These are phyloP conservation scores for Nomada lathburiana DNA, from an alignment of 2,888 invertebrate species.

Conservation along the genomic window DNA sequence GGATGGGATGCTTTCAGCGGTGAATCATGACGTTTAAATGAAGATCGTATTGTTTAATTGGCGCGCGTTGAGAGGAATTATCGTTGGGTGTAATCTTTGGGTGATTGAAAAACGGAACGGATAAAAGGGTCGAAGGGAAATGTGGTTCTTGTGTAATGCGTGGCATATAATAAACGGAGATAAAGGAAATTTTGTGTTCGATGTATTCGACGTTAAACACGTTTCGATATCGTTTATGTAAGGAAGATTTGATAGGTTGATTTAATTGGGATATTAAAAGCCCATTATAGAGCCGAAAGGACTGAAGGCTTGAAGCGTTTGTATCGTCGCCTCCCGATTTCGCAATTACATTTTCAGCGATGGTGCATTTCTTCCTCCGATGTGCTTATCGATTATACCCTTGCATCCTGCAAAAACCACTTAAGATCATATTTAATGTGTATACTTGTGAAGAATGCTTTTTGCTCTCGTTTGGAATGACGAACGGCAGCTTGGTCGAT, in stretches of 20 bases:
- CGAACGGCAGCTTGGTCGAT: slow-evolving; percentile 35
- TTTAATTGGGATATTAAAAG: slow-evolving; percentile 10
- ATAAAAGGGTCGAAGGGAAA: too few relatives aligned
- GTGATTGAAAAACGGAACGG: not conserved
- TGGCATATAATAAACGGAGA: not conserved
- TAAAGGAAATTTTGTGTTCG: not conserved
- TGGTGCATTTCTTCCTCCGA: not conserved
- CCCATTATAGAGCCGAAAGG: not conserved
- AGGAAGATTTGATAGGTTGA: not conserved
- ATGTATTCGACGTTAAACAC: not conserved
- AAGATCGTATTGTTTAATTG: not conserved
- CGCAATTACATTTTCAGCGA: slow-evolving; percentile 15
- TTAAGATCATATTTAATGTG: slow-evolving; percentile 21
- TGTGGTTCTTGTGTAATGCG: too few relatives aligned
- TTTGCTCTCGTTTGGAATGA: slow-evolving; percentile 35
- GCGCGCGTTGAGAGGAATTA: not conserved
- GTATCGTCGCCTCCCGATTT: not conserved
- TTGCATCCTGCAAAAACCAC: slow-evolving; percentile 17
- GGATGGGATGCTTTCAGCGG: not conserved
- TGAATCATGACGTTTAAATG: slow-evolving; percentile 9
- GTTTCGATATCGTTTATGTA: not conserved
- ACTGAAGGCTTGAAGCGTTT: not conserved
- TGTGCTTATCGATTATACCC: slow-evolving; percentile 28
- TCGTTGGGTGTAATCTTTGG: not conserved
- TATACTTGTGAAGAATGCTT: slow-evolving; percentile 47